Evolutionary conservation across 2,797 vertebrate genomes (phyloP).

Genomic region (Cossypha heuglini): DNA sequence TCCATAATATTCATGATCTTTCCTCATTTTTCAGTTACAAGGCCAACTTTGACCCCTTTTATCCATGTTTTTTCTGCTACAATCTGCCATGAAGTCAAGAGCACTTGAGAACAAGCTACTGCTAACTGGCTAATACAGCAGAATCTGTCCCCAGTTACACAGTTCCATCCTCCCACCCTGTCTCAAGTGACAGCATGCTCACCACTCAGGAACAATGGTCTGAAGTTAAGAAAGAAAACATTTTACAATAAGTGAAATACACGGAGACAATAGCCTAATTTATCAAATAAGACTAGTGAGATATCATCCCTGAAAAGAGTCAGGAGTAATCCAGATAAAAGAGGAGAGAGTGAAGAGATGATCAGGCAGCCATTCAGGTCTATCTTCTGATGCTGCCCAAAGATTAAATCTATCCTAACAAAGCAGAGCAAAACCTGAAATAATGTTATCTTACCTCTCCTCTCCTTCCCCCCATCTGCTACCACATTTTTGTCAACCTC

Average conservation of each 20-base stretch:
- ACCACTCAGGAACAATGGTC: not conserved
- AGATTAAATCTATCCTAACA: constrained; percentile 40
- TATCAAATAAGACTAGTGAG: not conserved
- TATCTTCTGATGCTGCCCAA: not conserved
- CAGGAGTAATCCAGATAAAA: constrained; percentile 6
- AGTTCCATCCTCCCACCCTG: not conserved
- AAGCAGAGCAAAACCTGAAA: constrained; percentile 5
- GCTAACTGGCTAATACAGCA: not conserved
- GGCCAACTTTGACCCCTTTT: not conserved
- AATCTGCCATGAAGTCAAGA: not conserved
- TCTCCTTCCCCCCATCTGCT: not conserved
- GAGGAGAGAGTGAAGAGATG: constrained; percentile 51
- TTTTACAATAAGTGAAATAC: not conserved
- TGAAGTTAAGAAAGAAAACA: not conserved
- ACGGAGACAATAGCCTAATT: not conserved
- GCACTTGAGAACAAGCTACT: not conserved
- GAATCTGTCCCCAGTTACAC: not conserved
- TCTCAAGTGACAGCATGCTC: not conserved
- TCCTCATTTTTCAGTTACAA: not conserved
- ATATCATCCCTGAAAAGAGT: not conserved
- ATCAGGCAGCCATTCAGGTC: not conserved
- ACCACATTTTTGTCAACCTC: constrained; percentile 1
- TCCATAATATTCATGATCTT: not conserved
- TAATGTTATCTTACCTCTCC: constrained; percentile 27
- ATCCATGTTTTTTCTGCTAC: not conserved